A percentile compares a stretch with the other conserved stretches of the same genome.
Evolutionary conservation across 2,888 invertebrate genomes (phyloP).

Genomic region (Tholera decimalis): DNA sequence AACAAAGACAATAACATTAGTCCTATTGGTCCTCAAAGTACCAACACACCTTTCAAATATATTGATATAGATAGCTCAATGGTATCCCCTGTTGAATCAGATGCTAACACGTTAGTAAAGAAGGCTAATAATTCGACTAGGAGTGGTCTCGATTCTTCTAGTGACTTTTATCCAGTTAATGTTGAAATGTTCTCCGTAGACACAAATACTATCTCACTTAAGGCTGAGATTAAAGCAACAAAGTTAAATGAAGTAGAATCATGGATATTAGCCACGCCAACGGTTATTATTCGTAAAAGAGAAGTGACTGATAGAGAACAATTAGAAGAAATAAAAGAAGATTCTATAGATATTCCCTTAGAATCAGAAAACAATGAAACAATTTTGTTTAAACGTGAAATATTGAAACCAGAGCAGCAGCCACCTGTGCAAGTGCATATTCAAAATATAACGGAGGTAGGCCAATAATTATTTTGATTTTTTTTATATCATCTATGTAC

Average conservation of each 20-base stretch:
- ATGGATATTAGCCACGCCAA: slow-evolving; percentile 86
- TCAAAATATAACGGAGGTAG: slow-evolving; percentile 92
- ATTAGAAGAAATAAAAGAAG: slow-evolving; percentile 74
- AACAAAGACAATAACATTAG: slow-evolving; percentile 79
- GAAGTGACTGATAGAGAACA: slow-evolving; percentile 76
- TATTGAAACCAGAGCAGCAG: slow-evolving; percentile 87
- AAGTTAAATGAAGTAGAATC: slow-evolving; percentile 78
- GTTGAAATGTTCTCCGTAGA: slow-evolving; percentile 73
- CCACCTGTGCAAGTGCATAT: slow-evolving; percentile 93
- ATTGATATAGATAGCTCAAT: slow-evolving; percentile 79
- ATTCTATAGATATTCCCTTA: slow-evolving; percentile 84
- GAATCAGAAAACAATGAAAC: slow-evolving; percentile 85
- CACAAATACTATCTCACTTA: slow-evolving; percentile 67
- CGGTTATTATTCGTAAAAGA: slow-evolving; percentile 80
- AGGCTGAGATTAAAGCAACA: slow-evolving; percentile 76
- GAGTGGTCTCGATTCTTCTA: slow-evolving; percentile 53
- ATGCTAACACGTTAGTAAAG: slow-evolving; percentile 57
- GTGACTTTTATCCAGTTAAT: slow-evolving; percentile 58
- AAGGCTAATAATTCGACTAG: slow-evolving; percentile 28
- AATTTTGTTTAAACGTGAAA: slow-evolving; percentile 84
- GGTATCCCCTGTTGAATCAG: slow-evolving; percentile 58
- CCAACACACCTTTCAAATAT: slow-evolving; percentile 77
- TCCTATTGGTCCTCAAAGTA: slow-evolving; percentile 69
- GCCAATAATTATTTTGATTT: neutral
- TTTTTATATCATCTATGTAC: neutral